Evolutionary conservation across 1,140 invertebrate species (phyloP).

Genomic region (Trypoxylus dichotomus): DNA sequence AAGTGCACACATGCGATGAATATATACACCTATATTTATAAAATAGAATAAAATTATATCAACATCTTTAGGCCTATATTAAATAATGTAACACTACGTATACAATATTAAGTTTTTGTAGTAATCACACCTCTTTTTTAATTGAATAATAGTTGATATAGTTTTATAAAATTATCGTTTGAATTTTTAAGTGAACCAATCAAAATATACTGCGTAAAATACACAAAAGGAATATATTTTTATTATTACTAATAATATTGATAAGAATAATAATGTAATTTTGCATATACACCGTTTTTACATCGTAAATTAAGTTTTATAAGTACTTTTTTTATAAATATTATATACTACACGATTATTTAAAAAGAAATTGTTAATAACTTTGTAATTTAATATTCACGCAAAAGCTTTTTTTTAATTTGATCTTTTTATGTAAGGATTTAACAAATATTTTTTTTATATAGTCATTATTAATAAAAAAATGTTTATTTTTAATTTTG

Average conservation of each 20-base stretch:
- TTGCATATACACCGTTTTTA: neutral
- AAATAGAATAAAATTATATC: slow-evolving; percentile 5
- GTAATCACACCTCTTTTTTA: neutral
- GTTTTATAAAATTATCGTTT: neutral
- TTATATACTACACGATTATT: no score
- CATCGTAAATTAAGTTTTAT: neutral
- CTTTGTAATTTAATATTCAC: no score
- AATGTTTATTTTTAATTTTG: neutral
- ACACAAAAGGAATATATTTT: neutral
- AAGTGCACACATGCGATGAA: slow-evolving; percentile 23
- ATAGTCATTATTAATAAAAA: neutral
- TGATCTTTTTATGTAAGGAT: neutral
- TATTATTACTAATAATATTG: neutral
- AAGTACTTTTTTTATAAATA: neutral
- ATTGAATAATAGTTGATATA: slow-evolving; percentile 2
- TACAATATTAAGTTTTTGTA: neutral
- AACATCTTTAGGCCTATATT: neutral
- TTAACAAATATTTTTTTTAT: neutral
- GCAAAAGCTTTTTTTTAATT: neutral
- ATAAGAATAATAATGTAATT: neutral
- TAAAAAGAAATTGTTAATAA: neutral
- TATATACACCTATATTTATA: neutral
- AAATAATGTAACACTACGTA: no score
- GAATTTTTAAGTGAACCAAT: neutral
- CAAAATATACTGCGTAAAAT: slow-evolving; percentile 14